Evolutionary conservation across 2,888 invertebrate genomes (phyloP).

Genomic region (Alcis repandata): DNA sequence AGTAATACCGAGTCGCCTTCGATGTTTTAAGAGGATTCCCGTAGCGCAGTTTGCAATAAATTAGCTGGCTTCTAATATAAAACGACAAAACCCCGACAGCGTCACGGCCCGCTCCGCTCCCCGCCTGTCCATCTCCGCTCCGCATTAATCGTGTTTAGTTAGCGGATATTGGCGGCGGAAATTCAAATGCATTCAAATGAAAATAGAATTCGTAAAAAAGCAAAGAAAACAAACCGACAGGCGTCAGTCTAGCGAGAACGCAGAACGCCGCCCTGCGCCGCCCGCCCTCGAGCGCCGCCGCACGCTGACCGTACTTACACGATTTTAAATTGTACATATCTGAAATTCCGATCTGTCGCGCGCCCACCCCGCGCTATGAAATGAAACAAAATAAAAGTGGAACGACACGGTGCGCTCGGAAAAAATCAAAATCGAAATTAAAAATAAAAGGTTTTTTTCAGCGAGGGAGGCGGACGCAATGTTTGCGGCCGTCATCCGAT

Average conservation of each 20-base stretch:
- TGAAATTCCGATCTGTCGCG: slow-evolving; percentile 87
- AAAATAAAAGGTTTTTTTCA: slow-evolving; percentile 83
- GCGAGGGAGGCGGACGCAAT: slow-evolving; percentile 81
- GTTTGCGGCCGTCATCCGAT: slow-evolving; percentile 85
- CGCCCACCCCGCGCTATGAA: slow-evolving; percentile 85
- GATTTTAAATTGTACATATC: slow-evolving; percentile 87
- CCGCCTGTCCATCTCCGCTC: slow-evolving; percentile 82
- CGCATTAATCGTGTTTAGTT: slow-evolving; percentile 88
- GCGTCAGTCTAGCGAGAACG: slow-evolving; percentile 83
- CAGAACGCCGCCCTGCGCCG: slow-evolving; percentile 61
- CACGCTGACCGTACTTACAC: slow-evolving; percentile 86
- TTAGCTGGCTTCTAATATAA: slow-evolving; percentile 85
- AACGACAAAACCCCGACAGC: slow-evolving; percentile 83
- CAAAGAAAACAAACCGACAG: slow-evolving; percentile 86
- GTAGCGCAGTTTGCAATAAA: slow-evolving; percentile 84
- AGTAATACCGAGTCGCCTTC: slow-evolving; percentile 57
- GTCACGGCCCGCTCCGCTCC: slow-evolving; percentile 63
- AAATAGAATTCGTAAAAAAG: slow-evolving; percentile 86
- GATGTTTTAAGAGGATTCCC: slow-evolving; percentile 73
- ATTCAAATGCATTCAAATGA: slow-evolving; percentile 87
- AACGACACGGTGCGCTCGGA: slow-evolving; percentile 79
- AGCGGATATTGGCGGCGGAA: slow-evolving; percentile 87
- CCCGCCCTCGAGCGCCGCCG: slow-evolving; percentile 58
- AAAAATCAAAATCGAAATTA: slow-evolving; percentile 87
- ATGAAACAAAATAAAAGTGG: slow-evolving; percentile 86